A percentile compares a stretch with the other conserved stretches of the same genome.
phyloP scores from a whole-genome alignment of 2,797 vertebrate genomes.

The Podarcis lilfordi region DNA sequence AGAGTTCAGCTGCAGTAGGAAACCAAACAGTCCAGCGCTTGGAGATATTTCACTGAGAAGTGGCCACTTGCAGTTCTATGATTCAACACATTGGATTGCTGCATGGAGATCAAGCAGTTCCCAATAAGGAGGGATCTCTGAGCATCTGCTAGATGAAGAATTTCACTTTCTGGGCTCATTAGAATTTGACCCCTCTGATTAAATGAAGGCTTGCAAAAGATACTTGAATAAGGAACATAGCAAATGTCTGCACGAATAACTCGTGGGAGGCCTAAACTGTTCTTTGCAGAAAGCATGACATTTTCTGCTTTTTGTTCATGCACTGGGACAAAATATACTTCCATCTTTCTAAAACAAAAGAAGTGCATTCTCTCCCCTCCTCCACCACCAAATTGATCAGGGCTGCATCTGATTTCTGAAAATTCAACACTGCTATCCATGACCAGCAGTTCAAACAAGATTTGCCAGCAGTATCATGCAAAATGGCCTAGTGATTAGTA shows the following conservation, averaged over 20 bases:
- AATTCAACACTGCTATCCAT: neutral
- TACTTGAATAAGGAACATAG: too few species aligned
- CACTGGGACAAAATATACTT: neutral
- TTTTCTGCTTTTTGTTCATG: neutral
- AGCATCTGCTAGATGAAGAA: too few species aligned
- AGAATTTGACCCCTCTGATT: too few species aligned
- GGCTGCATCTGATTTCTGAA: neutral
- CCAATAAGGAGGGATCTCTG: too few species aligned
- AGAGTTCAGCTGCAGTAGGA: too few species aligned
- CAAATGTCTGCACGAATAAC: neutral
- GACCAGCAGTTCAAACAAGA: slow-evolving; percentile 4
- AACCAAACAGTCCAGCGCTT: too few species aligned
- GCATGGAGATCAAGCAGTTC: too few species aligned
- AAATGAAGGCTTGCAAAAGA: too few species aligned
- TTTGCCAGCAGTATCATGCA: neutral
- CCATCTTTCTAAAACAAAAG: neutral
- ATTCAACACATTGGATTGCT: too few species aligned
- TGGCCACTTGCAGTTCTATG: too few species aligned
- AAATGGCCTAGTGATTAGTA: slow-evolving; percentile 7
- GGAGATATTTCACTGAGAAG: too few species aligned
- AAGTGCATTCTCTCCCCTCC: neutral
- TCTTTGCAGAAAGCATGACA: neutral
- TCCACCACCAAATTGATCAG: neutral
- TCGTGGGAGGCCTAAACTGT: neutral
- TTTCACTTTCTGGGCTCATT: too few species aligned